Evolutionary conservation across 2,113 vertebrate genomes (phyloP), one percentile per base, ranked within the genome.

Genomic region (Aldabrachelys gigantea): DNA sequence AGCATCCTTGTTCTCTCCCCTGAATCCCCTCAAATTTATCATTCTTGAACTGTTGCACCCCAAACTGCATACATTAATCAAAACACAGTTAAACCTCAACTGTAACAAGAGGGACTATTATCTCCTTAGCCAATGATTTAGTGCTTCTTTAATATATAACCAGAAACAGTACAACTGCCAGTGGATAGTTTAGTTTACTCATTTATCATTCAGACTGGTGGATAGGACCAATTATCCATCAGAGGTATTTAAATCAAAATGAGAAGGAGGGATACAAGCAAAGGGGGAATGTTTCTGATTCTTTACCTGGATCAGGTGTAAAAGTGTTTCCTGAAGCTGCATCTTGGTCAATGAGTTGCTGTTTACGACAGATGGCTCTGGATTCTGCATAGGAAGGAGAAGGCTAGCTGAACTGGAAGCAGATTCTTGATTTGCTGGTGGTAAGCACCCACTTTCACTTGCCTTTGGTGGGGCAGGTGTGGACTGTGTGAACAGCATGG

Each of bases 301-400:
- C 16, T 14, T 95, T 95, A 99, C 99, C 99, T 99, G 99, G 69
- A 99, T 97, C 90, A 99, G 98, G 95, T 99, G 97, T 10, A 99
- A 97, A 27, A 99, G 98, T 0, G 99, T 98, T 86, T 99, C 98
- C 96, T 99, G 99, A n/a, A 99, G 98, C 96, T 99, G 99, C 69
- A 85, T 88, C 97, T 98, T 99, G 4, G 98, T 99, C 81, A 99
- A 96, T 3, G 97, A 95, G 81, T 84, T 81, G 95, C 90, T 86
- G 88, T 56, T 80, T 84, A 44, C 16, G 41, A 17, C 8, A 0
- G 95, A 2, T 1, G 97, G 41, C 91, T 98, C 98, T 0, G 96
- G 87, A n/a, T 85, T 97, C 84, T 91, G 95, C 87, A 98, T 79
- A 0, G 98, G 97, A 91, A 96, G 96, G 5, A 98, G 96, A 41